Evolutionary conservation across 2,888 invertebrate genomes (phyloP).

Genomic region (Pachycephus smyrnensis): DNA sequence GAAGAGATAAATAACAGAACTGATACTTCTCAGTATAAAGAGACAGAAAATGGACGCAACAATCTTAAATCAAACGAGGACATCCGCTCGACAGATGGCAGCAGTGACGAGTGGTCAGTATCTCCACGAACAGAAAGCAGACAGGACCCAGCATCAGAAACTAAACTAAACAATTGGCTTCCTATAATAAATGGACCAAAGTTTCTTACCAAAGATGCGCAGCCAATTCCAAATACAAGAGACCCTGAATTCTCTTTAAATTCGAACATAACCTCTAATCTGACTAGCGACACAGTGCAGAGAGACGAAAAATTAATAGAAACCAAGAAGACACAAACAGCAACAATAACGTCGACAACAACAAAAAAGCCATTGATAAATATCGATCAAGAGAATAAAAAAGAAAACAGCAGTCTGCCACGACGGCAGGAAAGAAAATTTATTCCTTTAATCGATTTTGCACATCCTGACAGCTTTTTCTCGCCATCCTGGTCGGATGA

Average conservation of each 20-base stretch:
- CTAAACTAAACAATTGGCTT: background rate
- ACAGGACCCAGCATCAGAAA: background rate
- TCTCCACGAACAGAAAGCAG: background rate
- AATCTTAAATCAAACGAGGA: background rate
- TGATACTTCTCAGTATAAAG: background rate
- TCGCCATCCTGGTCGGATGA: constrained; percentile 28
- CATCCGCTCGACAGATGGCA: background rate
- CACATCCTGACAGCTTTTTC: constrained; percentile 26
- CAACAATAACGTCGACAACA: background rate
- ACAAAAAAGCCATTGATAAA: constrained; percentile 14
- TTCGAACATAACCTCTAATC: background rate
- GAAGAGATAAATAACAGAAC: background rate
- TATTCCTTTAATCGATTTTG: constrained; percentile 53
- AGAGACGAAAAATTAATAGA: constrained; percentile 9
- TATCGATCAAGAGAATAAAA: background rate
- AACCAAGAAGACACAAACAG: constrained; percentile 7
- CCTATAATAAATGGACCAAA: background rate
- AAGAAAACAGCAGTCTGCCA: background rate
- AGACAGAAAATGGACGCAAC: background rate
- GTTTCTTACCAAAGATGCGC: background rate
- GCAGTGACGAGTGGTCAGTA: background rate
- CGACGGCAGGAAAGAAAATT: constrained; percentile 44
- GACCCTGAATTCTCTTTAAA: background rate
- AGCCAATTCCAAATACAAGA: background rate
- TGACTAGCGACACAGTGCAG: background rate